A percentile compares a stretch with the other conserved stretches of the same genome.
phyloP scores from a whole-genome alignment of 2,113 vertebrate species.

The Corydoras sp. region DNA sequence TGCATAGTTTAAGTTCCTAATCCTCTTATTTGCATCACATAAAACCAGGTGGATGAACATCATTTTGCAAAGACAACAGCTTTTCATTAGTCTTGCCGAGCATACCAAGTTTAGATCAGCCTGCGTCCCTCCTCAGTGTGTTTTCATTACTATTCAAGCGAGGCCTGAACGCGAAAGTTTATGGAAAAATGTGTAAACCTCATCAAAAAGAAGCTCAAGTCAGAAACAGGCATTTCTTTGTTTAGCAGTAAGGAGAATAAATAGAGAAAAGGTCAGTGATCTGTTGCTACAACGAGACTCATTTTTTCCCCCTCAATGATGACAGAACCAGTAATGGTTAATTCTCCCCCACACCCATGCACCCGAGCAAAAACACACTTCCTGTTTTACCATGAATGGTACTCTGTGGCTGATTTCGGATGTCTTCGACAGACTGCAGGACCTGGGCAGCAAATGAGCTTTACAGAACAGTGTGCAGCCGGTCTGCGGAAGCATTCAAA shows the following conservation, averaged over 20 bases:
- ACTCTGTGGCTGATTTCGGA: conserved; percentile 40
- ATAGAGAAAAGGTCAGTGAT: not conserved
- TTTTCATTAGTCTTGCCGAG: conserved; percentile 17
- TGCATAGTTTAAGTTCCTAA: no score
- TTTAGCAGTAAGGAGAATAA: conserved; percentile 1
- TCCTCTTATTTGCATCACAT: no score
- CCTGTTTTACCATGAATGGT: conserved; percentile 57
- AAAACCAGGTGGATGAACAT: no score
- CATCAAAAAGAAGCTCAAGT: not conserved
- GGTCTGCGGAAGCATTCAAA: conserved; percentile 8
- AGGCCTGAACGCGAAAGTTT: not conserved
- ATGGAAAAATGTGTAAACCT: not conserved
- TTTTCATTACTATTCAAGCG: conserved; percentile 2
- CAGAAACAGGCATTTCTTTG: not conserved
- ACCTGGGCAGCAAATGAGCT: conserved; percentile 12
- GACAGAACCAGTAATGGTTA: conserved; percentile 42
- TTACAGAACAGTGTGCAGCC: conserved; percentile 1
- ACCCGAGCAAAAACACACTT: conserved; percentile 26
- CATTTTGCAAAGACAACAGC: conserved; percentile 3
- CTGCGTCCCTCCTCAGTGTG: not conserved
- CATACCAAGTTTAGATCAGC: not conserved
- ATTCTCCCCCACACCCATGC: conserved; percentile 12
- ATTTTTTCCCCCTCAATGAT: conserved; percentile 33
- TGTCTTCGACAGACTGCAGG: conserved; percentile 34
- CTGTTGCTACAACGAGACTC: not conserved